Conservation (phyloP, 2,113 vertebrate genomes). For the Anas platyrhynchos region DNA sequence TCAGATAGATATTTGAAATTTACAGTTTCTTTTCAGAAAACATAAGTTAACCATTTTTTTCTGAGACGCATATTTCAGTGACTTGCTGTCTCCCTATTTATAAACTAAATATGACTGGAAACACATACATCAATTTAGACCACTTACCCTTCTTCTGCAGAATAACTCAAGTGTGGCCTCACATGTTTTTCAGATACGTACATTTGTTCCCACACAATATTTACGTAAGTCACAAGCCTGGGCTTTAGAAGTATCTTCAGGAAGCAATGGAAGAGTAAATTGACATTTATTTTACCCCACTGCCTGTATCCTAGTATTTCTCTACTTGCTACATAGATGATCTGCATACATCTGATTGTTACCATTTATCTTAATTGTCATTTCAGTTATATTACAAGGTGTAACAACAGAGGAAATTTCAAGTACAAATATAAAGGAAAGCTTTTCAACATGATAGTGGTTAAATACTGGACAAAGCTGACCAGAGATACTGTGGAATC, state of each 20-base stretch:
- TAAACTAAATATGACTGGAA: neutral
- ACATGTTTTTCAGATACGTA: fast-evolving
- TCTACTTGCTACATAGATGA: neutral
- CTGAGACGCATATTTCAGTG: neutral
- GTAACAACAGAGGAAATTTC: neutral
- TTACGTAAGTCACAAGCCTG: neutral
- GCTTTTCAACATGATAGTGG: neutral
- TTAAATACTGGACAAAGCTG: neutral
- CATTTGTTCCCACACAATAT: neutral
- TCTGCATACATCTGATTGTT: neutral
- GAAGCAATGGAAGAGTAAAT: neutral
- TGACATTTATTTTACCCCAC: neutral
- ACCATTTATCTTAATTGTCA: neutral
- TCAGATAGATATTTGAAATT: neutral
- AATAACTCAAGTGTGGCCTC: neutral
- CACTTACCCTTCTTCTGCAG: neutral
- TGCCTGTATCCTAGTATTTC: neutral
- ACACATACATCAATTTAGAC: fast-evolving
- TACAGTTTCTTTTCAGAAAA: neutral
- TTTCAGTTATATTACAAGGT: neutral
- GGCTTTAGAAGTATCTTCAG: neutral
- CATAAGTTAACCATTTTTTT: neutral
- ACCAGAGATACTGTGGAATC: neutral
- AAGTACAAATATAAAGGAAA: neutral
- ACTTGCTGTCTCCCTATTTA: neutral